Conservation (phyloP, 64 coral and sea anemone genomes). For the Pocillopora verrucosa region DNA sequence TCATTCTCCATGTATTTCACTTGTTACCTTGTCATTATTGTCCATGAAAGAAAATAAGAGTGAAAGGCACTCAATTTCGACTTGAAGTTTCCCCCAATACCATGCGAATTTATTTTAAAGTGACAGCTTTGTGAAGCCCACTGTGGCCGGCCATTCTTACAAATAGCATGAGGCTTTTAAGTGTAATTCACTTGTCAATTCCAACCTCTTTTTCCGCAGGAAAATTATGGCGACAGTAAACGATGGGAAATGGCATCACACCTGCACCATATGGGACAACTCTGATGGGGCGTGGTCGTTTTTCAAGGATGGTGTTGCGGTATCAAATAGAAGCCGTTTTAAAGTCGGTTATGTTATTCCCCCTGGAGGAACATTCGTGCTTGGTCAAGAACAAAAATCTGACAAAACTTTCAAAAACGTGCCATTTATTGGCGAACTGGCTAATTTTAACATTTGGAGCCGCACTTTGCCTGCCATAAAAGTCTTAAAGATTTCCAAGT, state of each 20-base stretch:
- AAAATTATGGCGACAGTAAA: neutral
- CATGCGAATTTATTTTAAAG: too few relatives aligned
- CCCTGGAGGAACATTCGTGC: neutral
- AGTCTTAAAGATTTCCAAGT: neutral
- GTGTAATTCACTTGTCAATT: too few relatives aligned
- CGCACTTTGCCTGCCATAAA: neutral
- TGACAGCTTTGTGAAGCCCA: too few relatives aligned
- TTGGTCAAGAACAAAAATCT: slow-evolving; percentile 8
- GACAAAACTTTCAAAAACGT: neutral
- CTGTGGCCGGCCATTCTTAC: too few relatives aligned
- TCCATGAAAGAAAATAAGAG: too few relatives aligned
- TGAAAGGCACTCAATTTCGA: too few relatives aligned
- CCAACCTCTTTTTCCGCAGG: neutral
- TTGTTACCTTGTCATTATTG: too few relatives aligned
- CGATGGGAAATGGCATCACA: slow-evolving; percentile 15
- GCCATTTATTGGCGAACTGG: slow-evolving; percentile 18
- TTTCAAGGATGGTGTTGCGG: neutral
- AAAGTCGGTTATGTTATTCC: neutral
- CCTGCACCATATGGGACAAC: neutral
- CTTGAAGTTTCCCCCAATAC: too few relatives aligned
- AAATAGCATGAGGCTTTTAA: too few relatives aligned
- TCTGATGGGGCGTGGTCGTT: neutral
- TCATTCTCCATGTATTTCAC: too few relatives aligned
- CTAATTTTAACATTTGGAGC: slow-evolving; percentile 8
- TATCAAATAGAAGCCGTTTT: neutral